Base-by-base conservation (phyloP, 2,113 vertebrate genomes). In the Actinemys pallida region DNA sequence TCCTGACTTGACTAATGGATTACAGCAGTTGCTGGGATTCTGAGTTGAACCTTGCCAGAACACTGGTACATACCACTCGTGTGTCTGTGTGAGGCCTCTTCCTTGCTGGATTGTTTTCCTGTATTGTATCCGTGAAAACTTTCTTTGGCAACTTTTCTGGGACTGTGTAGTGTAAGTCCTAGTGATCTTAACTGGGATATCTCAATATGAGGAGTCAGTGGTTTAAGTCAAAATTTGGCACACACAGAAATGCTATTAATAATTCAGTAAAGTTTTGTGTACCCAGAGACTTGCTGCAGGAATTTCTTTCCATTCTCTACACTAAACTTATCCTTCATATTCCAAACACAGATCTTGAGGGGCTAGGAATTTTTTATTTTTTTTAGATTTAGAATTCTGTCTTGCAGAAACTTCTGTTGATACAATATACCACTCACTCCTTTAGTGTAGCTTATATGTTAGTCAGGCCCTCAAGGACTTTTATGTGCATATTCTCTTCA, bases 21-120 rank as follows among this genome's bases (percentile, higher is more conserved):
- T 92, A 45, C 76, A 94, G 93, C 87, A 91, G 94, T 76, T 96
- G 47, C 39, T 90, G 49, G 54, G 49, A 81, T 90, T 22, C 83
- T 81, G 82, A 81, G 35, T 24, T 81, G 17, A 54, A 76, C 49
- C 53, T 80, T 85, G 45, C 88, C 85, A 75, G 85, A 84, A 53
- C 56, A 16, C 54, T 24, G 20, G 81, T 50, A 76, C 93, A 93
- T 88, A 83, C 69, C n/a, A 56, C 81, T 72, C 20, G 65, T 45
- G 75, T 83, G 69, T 83, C 79, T 92, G 87, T 80, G 57, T 84
- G 90, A 87, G 65, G 86, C 89, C 83, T 57, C 50, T 52, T 54
- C n/a, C 42, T 50, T 39, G 86, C 83, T 89, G 78, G 87, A 45
- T 75, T 91, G 59, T 90, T 84, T 93, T 84, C 90, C 59, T 56